Base-by-base conservation (phyloP, 2,113 vertebrate genomes). In the Hystrix cristata region DNA sequence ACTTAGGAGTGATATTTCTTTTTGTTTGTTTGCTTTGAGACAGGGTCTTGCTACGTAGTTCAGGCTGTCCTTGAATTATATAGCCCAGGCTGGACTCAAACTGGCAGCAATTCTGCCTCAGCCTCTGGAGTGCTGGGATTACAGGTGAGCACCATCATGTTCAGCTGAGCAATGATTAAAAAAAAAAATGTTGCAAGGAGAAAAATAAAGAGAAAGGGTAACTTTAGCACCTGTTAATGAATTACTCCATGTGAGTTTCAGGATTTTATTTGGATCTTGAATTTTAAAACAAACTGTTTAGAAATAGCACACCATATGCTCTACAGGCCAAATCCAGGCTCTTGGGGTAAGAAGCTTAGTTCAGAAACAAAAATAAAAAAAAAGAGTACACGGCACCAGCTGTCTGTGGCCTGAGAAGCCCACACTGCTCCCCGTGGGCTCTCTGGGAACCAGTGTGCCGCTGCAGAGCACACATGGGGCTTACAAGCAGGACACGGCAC, bases 401-500 rank as follows among this genome's bases (percentile, higher is more conserved):
- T 9, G 18, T 0, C 7, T 12, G 4, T 0, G n/a, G 76, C 60
- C 16, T 11, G 9, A 25, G 82, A 71, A 25, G 10, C 69, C 34
- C 55, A 13, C 25, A 27, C 27, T 34, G 18, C 21, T 27, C 16
- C 16, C 55, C 12, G 0, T 13, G 6, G n/a, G 27, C 67, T 53
- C 29, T 46, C 1, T 16, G 18, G 38, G 38, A 12, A 48, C 72
- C 10, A 23, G 43, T 46, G 43, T 27, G 25, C 43, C 5, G 13
- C 25, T 29, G 69, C 19, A 8, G 43, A 46, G 23, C 9, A 48
- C 10, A 46, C 4, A 11, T 7, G 11, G 29, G 1, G 29, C 14
- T 3, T 27, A 21, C 13, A 9, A 29, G 38, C 57, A 8, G 21
- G 60, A 31, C 2, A 0, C 3, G 48, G 14, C 1, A 1, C 9